Conservation (phyloP, 2,888 invertebrate genomes). For the Limnephilus lunatus region DNA sequence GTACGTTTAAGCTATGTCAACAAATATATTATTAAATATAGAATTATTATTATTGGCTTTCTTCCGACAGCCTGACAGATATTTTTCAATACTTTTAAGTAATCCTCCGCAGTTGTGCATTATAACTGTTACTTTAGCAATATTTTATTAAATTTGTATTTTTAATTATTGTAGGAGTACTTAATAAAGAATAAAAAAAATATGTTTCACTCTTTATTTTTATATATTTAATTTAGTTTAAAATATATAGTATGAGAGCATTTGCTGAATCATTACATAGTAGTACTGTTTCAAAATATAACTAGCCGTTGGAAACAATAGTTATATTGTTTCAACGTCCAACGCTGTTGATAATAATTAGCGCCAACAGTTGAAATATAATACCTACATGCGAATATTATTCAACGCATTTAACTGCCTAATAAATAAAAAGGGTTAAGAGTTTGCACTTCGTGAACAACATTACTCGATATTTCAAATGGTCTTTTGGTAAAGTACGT, state of each 20-base stretch:
- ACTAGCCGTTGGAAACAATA: too few relatives aligned
- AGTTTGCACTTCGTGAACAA: too few relatives aligned
- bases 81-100: conserved; percentile 36
- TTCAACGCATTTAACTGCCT: too few relatives aligned
- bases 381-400: too few relatives aligned
- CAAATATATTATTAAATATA: conserved; percentile 26
- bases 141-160: conserved; percentile 53
- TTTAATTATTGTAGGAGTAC: conserved; percentile 48
- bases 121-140: conserved; percentile 54
- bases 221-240: not conserved
- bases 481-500: too few relatives aligned
- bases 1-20: conserved; percentile 12
- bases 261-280: too few relatives aligned
- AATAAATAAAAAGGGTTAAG: too few relatives aligned
- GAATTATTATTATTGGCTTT: not conserved
- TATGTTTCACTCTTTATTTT: conserved; percentile 4
- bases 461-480: too few relatives aligned
- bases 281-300: too few relatives aligned
- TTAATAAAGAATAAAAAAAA: conserved; percentile 48
- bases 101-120: conserved; percentile 57
- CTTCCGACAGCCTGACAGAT: not conserved
- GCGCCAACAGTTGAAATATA: too few relatives aligned
- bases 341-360: too few relatives aligned
- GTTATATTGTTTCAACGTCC: too few relatives aligned
- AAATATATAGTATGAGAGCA: not conserved